Base-by-base conservation (phyloP, 2,888 invertebrate species). In the Hypercompe scribonia region DNA sequence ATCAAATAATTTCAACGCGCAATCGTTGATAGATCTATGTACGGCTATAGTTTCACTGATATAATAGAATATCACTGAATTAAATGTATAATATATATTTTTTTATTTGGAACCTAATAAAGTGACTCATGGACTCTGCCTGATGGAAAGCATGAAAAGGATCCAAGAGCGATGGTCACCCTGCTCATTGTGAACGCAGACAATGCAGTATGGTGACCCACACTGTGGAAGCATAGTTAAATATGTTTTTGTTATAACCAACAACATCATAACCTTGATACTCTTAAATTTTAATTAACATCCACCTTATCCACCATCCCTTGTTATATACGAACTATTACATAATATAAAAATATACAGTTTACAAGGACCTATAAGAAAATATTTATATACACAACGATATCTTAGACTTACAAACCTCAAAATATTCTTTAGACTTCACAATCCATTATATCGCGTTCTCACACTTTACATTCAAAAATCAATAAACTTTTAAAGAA, bases 301-400 rank as follows among this genome's bases (percentile, higher is more conserved):
- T 39, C 33, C 33, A 67, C 33, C 50, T 13, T 65, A 36, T n/a
- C n/a, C n/a, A n/a, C n/a, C n/a, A 33, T 34, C 34, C 11, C 24
- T 70, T 66, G 28, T 65, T 61, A 72, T 21, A 33, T 28, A 65
- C 21, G 5, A 39, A 31, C 1, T 54, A 36, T 58, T 28, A 13
- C 24, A 70, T 5, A 39, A 68, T 81, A 77, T 18, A 74, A 74
- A 77, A 77, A 81, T 74, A 74, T 61, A 61, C 11, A 66, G 42
- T 72, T 72, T 61, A 64, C 50, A 72, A 36, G 63, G 42, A 61
- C 2, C 10, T 78, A 68, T 73, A 76, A 72, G 24, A 65, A 28
- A 61, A 33, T 66, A 39, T n/a, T 70, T 21, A 50, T 36, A 76
- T 78, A 61, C 31, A 31, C 31, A 31, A 39, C 42, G 71, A 18